These are phyloP conservation scores for Colletes collaris DNA, from an alignment of 2,888 invertebrate genomes.

Conservation along the genomic window DNA sequence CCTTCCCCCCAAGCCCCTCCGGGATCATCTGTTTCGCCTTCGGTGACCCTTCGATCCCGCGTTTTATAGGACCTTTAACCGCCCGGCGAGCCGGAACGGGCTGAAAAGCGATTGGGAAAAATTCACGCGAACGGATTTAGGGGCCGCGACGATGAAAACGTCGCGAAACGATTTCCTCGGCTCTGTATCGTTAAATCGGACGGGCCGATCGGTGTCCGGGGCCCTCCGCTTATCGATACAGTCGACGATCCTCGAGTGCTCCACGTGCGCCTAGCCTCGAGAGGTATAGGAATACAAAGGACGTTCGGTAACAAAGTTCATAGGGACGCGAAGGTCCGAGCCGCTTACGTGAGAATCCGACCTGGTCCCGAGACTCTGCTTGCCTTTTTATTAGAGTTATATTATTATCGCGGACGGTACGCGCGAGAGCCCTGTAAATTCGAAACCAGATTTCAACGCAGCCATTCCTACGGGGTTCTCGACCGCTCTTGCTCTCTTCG, in stretches of 20 bases:
- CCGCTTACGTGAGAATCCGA: conserved; percentile 2
- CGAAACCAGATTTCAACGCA: conserved; percentile 5
- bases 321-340: conserved; percentile 44
- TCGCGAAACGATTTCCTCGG: too few relatives aligned
- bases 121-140: background rate
- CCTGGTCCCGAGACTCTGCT: background rate
- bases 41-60: conserved; percentile 46
- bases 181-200: conserved; percentile 29
- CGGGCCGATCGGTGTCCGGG: conserved; percentile 10
- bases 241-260: background rate
- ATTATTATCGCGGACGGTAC: conserved; percentile 12
- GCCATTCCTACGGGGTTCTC: background rate
- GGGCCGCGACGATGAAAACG: background rate
- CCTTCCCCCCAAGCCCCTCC: conserved; percentile 4
- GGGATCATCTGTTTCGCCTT: conserved; percentile 37
- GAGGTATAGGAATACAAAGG: conserved; percentile 9
- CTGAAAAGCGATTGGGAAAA: conserved; percentile 19
- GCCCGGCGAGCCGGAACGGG: conserved; percentile 5
- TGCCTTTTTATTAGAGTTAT: conserved; percentile 20
- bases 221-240: conserved; percentile 20
- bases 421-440: conserved; percentile 15
- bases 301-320: conserved; percentile 52
- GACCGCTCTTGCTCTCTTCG: background rate
- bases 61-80: conserved; percentile 25
- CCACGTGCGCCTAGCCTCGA: background rate